phyloP scores from a whole-genome alignment of 2,113 vertebrate species.

The Microtus oregoni region DNA sequence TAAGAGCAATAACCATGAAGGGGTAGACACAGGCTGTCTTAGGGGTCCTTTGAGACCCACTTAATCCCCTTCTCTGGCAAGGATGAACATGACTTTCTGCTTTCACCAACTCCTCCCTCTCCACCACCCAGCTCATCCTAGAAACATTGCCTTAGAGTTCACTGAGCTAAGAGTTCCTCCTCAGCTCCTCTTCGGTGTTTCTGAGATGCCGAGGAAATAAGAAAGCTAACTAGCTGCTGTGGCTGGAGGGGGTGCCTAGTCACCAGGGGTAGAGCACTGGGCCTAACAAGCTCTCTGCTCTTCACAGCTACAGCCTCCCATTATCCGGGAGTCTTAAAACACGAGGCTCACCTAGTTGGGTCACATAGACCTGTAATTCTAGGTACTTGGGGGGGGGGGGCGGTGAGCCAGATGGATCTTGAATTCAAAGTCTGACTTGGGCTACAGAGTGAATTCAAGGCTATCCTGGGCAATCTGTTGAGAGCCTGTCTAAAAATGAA shows the following conservation, averaged over 20 bases:
- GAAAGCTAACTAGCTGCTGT: constrained; percentile 41
- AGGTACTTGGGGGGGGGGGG: not conserved
- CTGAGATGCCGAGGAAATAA: constrained; percentile 28
- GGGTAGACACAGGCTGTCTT: not conserved
- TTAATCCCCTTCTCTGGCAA: not conserved
- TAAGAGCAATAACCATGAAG: not conserved
- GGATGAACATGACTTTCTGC: not conserved
- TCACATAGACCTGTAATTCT: not conserved
- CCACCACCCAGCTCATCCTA: not conserved
- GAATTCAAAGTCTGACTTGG: not conserved
- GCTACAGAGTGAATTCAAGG: not conserved
- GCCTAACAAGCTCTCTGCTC: not conserved
- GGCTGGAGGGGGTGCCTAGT: not conserved
- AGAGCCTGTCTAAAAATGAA: not conserved
- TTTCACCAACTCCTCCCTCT: not conserved
- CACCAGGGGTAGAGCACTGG: not conserved
- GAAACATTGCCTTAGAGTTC: not conserved
- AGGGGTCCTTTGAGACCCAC: not conserved
- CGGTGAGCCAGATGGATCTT: not conserved
- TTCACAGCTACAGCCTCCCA: not conserved
- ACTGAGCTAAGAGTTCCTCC: not conserved
- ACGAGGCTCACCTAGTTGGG: not conserved
- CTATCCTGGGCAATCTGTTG: not conserved
- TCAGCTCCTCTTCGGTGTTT: not conserved
- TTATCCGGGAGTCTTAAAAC: too few species aligned